Base-by-base conservation (phyloP, 2,888 invertebrate species). In the Steinernema scapterisci region DNA sequence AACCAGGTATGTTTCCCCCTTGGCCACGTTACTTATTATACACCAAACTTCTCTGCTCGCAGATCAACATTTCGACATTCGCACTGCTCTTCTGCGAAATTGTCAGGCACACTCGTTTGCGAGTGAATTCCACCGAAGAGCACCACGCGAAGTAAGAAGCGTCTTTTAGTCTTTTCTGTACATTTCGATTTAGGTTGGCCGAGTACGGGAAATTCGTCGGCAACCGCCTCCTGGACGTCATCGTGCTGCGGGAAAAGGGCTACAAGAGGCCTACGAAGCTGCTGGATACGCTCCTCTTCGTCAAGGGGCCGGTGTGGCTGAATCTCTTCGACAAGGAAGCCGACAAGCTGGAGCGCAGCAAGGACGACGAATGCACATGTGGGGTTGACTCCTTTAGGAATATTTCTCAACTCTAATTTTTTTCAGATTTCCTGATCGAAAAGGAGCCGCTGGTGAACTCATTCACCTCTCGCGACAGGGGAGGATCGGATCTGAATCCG, bases 301-400 rank as follows among this genome's bases (percentile, higher is more conserved):
- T 97, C 0, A 96, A 97, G 88, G 93, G 94, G 3, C 95, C 94
- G 0, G 90, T 97, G 21, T 97, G 97, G 97, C 96, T 95, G 92
- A 93, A 93, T 70, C 89, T 97, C 19, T 97, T 96, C 91, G 96
- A 96, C 0, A 93, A 94, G 87, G 97, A 97, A 90, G 97, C 97
- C 44, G 97, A 97, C 88, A 97, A 97, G 88, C 88, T 97, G 79
- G 97, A 97, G 87, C 95, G 95, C 89, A 95, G 96, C 1, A 96
- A 96, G 89, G 97, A 97, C 89, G 96, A 97, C 89, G 95, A 96
- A 87, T 92, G 93, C 79, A 96, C 95, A 0, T 97, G 89, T 90
- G 88, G 23, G 77, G 72, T 38, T 9, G n/a, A n/a, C n/a, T n/a
- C n/a, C n/a, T n/a, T n/a, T n/a, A n/a, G n/a, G n/a, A n/a, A n/a